Conservation (phyloP, 2,888 invertebrate species). For the Anthophora plumipes region DNA sequence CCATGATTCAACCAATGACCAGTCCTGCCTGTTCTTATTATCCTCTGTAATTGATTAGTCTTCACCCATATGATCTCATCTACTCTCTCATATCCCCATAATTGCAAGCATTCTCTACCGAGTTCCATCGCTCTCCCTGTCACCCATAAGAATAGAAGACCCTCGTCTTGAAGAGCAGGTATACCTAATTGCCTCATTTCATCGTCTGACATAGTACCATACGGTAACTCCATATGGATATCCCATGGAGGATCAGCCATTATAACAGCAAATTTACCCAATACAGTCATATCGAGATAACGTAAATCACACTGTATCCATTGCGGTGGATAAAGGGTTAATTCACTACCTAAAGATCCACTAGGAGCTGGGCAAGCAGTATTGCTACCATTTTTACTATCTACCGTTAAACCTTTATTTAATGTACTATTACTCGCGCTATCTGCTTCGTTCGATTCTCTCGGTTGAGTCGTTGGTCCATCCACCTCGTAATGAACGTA, state of each 20-base stretch:
- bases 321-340: constrained; percentile 93
- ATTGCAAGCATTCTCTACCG: constrained; percentile 96
- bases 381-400: constrained; percentile 66
- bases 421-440: constrained; percentile 46
- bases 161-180: constrained; percentile 97
- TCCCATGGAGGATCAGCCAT: constrained; percentile 99
- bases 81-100: constrained; percentile 98
- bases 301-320: constrained; percentile 99
- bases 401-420: constrained; percentile 61
- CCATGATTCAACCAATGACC: constrained; percentile 99
- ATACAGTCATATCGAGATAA: constrained; percentile 94
- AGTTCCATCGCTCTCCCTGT: constrained; percentile 98
- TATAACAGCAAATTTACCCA: constrained; percentile 98
- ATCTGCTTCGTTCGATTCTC: constrained; percentile 79
- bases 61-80: constrained; percentile 99
- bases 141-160: constrained; percentile 98
- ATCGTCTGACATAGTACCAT: constrained; percentile 99
- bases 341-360: constrained; percentile 83
- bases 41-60: constrained; percentile 98
- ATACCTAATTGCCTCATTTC: constrained; percentile 98
- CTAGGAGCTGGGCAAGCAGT: constrained; percentile 72
- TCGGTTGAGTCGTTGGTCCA: constrained; percentile 87
- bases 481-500: constrained; percentile 99
- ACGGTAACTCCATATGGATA: constrained; percentile 99
- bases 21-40: constrained; percentile 97